Evolutionary conservation across 2,113 vertebrate genomes (phyloP), one percentile per base, ranked within the genome.

Genomic region (Hydrolagus affinis): DNA sequence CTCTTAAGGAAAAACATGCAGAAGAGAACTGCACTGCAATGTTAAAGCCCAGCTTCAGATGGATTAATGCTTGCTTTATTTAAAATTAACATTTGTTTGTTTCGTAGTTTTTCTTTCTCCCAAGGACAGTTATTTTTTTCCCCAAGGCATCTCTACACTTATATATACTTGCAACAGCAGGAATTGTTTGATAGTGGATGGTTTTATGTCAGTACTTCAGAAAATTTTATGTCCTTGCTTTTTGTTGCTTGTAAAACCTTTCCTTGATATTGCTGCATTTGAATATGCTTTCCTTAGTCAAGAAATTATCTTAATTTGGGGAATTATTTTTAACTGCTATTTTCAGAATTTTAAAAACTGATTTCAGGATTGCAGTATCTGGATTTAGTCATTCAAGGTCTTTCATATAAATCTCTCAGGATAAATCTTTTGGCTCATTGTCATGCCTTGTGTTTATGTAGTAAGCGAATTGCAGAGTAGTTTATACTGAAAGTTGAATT

Each of bases 1-100:
- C 25, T 66, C 62, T n/a, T 66, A 68, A 83, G 60, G 59, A 60
- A 30, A 68, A 83, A 17, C 10, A n/a, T 66, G 78, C 78, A 83
- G 78, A 83, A 83, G 73, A 56, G 15, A 62, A 66, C 66, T 25
- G 15, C 3, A 17, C 23, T 83, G 62, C 8, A 64, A 66, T 83
- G 21, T 25, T 83, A 21, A 62, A 80, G 19, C 25, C 28, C 30
- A 83, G 19, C 59, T 83, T 30, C 28, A 19, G 30, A 32, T 83
- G 28, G 60, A 32, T 66, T 44, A 30, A 1, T 21, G 15, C 60
- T 83, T 83, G 64, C 25, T 32, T 7, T 83, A 56, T 17, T 83
- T 66, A 32, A 83, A 44, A 44, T 44, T 44, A 44, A 44, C 44
- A 44, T 44, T 44, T 32, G 8, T 66, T 32, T 83, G 56, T 32